A percentile compares a stretch with the other conserved stretches of the same genome.
These are phyloP conservation scores for Schizotus pectinicornis DNA, from an alignment of 2,888 invertebrate genomes.

Conservation along the genomic window DNA sequence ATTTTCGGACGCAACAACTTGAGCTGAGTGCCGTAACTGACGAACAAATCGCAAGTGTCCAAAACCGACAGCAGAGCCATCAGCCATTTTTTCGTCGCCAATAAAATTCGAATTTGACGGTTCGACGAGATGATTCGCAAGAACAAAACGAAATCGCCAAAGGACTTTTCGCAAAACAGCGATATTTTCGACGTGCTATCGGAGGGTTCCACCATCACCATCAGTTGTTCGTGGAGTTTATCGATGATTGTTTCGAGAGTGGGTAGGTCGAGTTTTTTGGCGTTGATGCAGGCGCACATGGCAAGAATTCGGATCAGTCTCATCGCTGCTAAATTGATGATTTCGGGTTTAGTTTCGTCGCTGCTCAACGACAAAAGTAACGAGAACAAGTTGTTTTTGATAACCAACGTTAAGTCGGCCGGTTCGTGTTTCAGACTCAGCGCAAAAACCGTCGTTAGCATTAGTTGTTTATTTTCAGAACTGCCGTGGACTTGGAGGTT, in stretches of 20 bases:
- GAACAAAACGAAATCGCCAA: constrained; percentile 65
- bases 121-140: constrained; percentile 62
- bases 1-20: constrained; percentile 62
- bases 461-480: constrained; percentile 55
- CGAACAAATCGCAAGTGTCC: constrained; percentile 44
- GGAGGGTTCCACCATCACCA: constrained; percentile 41
- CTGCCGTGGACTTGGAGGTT: constrained; percentile 44
- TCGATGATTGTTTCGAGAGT: constrained; percentile 62
- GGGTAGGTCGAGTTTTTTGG: constrained; percentile 58
- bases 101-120: constrained; percentile 56
- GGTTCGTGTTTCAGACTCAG: constrained; percentile 64
- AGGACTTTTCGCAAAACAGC: constrained; percentile 53
- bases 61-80: constrained; percentile 59
- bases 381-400: constrained; percentile 62
- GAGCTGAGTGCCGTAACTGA: constrained; percentile 47
- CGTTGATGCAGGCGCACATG: constrained; percentile 62
- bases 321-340: constrained; percentile 60
- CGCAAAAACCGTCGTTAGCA: constrained; percentile 62
- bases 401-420: constrained; percentile 64
- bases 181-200: constrained; percentile 23
- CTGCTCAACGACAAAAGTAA: constrained; percentile 55
- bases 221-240: constrained; percentile 61
- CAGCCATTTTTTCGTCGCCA: constrained; percentile 63
- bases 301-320: constrained; percentile 64
- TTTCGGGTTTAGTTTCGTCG: constrained; percentile 44